Evolutionary conservation across 2,888 invertebrate genomes (phyloP), one percentile per base, ranked within the genome.

Genomic region (Drosophila robusta): DNA sequence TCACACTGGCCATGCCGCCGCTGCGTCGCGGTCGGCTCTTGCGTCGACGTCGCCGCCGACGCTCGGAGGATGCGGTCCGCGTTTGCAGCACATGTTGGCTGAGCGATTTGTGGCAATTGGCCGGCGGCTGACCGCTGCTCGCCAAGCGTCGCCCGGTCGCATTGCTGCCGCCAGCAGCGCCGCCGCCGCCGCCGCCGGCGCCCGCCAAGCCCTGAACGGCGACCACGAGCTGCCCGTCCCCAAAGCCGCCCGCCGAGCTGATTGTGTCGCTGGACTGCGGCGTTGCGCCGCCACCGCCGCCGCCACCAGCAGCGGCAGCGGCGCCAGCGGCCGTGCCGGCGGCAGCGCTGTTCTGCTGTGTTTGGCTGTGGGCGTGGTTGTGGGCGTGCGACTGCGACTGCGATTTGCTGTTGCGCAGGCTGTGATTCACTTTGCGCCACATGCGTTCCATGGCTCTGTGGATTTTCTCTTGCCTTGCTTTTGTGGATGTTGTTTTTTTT

Each of bases 381-480:
- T 26, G 52, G 56, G 12, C 66, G 52, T 45, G 70, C n/a, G 68
- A 57, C 57, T 75, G 67, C 16, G 68, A 22, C 34, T 78, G 70
- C 16, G 69, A 78, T 71, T 76, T 81, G 83, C 68, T 83, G 76
- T 90, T 89, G 64, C 90, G 90, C 70, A 92, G 87, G 65, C 92
- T 92, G 78, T 92, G 92, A 87, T 92, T 92, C 52, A 92, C 92
- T 87, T 92, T 92, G 63, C 92, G 91, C 92, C 92, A 92, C 92
- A 92, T 92, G 71, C 92, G 91, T 77, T 92, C 92, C 92, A 92
- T 92, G 34, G 44, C 54, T 14, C 52, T 38, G 29, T 36, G 38
- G 42, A 44, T 36, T 32, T 46, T 4, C 5, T 47, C 12, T n/a
- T 26, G 4, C 34, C 24, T 45, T 18, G 22, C 16, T 45, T 6